Percentiles rank a stretch among this genome's conserved stretches.
phyloP scores from a whole-genome alignment of 1,140 invertebrate genomes.

The Cyclina sinensis region DNA sequence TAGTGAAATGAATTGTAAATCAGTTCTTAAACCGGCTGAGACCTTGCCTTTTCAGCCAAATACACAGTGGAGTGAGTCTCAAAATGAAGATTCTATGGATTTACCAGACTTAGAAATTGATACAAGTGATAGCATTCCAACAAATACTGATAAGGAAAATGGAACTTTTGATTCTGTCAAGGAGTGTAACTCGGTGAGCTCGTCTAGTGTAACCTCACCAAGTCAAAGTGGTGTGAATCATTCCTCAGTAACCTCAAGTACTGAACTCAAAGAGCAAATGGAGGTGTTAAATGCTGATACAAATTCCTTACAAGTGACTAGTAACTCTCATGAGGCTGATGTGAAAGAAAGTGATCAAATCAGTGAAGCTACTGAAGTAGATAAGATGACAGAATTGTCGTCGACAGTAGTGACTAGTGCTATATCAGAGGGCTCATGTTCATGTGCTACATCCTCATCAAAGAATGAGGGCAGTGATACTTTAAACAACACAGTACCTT shows the following conservation, averaged over 20 bases:
- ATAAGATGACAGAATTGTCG: slow-evolving; percentile 26
- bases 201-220: not conserved
- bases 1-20: not conserved
- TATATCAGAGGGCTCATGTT: slow-evolving; percentile 24
- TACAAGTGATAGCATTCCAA: slow-evolving; percentile 14
- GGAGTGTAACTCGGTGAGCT: slow-evolving; percentile 16
- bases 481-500: slow-evolving; percentile 12
- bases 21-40: not conserved
- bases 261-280: not conserved
- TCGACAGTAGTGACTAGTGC: slow-evolving; percentile 11
- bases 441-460: not conserved
- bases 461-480: slow-evolving; percentile 19
- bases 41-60: slow-evolving; percentile 49
- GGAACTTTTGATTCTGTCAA: not conserved
- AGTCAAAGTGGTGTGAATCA: slow-evolving; percentile 18
- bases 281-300: not conserved
- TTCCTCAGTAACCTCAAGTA: slow-evolving; percentile 32
- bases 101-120: slow-evolving; percentile 53
- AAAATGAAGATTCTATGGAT: slow-evolving; percentile 46
- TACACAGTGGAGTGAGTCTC: slow-evolving; percentile 61
- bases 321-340: not conserved
- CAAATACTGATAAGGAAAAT: not conserved
- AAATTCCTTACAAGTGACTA: not conserved
- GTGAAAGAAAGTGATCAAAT: not conserved
- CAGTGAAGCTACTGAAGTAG: slow-evolving; percentile 70